Evolutionary conservation across 2,888 invertebrate genomes (phyloP).

Genomic region (Podotricha telesiphe): DNA sequence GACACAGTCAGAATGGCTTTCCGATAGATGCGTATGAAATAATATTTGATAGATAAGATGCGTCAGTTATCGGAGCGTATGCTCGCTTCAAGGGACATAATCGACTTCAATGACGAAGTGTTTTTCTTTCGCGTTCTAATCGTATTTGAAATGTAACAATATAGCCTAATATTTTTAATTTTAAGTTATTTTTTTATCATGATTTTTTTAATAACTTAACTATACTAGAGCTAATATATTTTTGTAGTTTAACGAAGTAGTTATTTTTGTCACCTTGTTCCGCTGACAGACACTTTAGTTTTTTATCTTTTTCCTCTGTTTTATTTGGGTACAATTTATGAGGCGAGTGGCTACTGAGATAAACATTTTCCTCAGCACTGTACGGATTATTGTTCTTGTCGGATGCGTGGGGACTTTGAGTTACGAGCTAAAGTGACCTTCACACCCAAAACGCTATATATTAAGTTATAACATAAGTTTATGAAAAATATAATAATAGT

Average conservation of each 20-base stretch:
- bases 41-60: constrained; percentile 77
- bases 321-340: constrained; percentile 78
- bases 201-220: background rate
- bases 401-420: constrained; percentile 68
- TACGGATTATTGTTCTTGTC: constrained; percentile 79
- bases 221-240: background rate
- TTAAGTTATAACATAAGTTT: constrained; percentile 35
- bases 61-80: constrained; percentile 69
- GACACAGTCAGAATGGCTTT: constrained; percentile 80
- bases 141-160: background rate
- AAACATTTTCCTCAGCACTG: constrained; percentile 78
- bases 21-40: constrained; percentile 83
- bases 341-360: constrained; percentile 76
- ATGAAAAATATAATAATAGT: background rate
- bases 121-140: constrained; percentile 26
- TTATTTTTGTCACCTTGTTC: constrained; percentile 10
- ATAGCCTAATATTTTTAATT: background rate
- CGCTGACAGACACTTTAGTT: constrained; percentile 65
- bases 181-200: no score
- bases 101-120: constrained; percentile 47
- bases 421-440: constrained; percentile 74
- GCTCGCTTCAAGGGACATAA: constrained; percentile 52
- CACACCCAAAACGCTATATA: constrained; percentile 48
- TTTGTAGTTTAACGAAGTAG: constrained; percentile 28
- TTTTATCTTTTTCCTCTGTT: constrained; percentile 78